Evolutionary conservation across 2,888 invertebrate genomes (phyloP), one percentile per base, ranked within the genome.

Genomic region (Pachydiplax longipennis): DNA sequence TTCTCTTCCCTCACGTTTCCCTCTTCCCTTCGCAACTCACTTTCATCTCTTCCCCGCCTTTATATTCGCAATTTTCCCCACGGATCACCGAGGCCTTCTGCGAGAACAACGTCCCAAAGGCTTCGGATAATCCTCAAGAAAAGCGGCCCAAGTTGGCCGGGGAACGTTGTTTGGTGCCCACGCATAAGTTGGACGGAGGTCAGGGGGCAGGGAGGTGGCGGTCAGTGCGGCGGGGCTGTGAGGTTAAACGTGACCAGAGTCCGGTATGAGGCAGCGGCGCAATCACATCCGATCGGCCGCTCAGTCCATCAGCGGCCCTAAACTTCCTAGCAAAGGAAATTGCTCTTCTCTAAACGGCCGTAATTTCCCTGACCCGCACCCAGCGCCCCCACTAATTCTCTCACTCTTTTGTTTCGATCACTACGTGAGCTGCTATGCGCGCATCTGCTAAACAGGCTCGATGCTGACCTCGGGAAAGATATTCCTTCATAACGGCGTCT

Each of bases 231-330:
- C n/a, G 25, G 44, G 82, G 44, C 82, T n/a, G n/a, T 48, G 81
- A 35, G 82, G 58, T 58, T 58, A 61, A 58, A 83, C 83, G 83
- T 83, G 83, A 83, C 58, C 83, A 22, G 58, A 58, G 53, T 83
- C 58, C 53, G 83, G 83, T n/a, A 83, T 83, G 18, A 44, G 58
- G 13, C 48, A 83, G 83, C 83, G 25, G 35, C 58, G 58, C 83
- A 83, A 83, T 83, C 83, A 83, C 83, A 83, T 83, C 83, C 83
- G 53, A 58, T 58, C 83, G 53, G 53, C 48, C 81, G 22, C 81
- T 44, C 82, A 58, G 83, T 83, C 83, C 83, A 83, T 83, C 83
- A 83, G 83, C 58, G 83, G 58, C 83, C 83, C 53, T 37, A 37
- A 37, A 37, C 37, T 37, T 37, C 44, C 83, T 61, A 6, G 35